Evolutionary conservation across 2,888 invertebrate species (phyloP).

Genomic region (Troides oblongomaculatus): DNA sequence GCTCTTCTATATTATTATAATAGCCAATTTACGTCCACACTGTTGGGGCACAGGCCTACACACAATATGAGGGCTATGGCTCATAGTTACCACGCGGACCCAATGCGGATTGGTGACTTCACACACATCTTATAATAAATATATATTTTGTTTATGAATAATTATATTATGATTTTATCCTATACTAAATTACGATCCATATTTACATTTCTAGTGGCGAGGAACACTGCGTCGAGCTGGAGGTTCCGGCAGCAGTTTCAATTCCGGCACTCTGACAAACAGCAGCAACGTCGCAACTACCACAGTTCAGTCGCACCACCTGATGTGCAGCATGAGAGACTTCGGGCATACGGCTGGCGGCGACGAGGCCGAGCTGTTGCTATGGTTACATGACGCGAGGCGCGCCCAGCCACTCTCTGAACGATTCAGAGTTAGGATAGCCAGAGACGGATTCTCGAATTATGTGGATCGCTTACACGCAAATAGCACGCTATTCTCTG

Average conservation of each 20-base stretch:
- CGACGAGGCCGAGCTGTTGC: slow-evolving; percentile 93
- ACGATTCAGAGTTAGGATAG: slow-evolving; percentile 92
- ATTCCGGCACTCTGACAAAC: slow-evolving; percentile 67
- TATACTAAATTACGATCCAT: neutral
- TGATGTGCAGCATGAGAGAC: slow-evolving; percentile 92
- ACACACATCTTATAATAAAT: too few species aligned
- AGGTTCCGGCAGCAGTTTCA: slow-evolving; percentile 73
- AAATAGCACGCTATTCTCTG: slow-evolving; percentile 94
- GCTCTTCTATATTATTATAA: too few species aligned
- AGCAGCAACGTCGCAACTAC: slow-evolving; percentile 41
- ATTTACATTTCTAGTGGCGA: slow-evolving; percentile 55
- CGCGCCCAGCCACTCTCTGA: slow-evolving; percentile 91
- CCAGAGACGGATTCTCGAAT: slow-evolving; percentile 93
- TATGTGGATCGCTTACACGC: slow-evolving; percentile 92
- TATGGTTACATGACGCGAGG: slow-evolving; percentile 91
- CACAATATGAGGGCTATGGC: too few species aligned
- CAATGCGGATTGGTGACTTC: too few species aligned
- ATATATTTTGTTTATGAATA: too few species aligned
- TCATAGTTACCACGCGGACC: too few species aligned
- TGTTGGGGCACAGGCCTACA: too few species aligned
- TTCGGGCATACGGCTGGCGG: slow-evolving; percentile 93
- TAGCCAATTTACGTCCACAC: too few species aligned
- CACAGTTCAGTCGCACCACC: slow-evolving; percentile 76
- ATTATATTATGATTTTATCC: neutral
- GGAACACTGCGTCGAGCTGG: slow-evolving; percentile 72